phyloP scores from a whole-genome alignment of 2,797 vertebrate species.

The Acanthurus leucopareius region DNA sequence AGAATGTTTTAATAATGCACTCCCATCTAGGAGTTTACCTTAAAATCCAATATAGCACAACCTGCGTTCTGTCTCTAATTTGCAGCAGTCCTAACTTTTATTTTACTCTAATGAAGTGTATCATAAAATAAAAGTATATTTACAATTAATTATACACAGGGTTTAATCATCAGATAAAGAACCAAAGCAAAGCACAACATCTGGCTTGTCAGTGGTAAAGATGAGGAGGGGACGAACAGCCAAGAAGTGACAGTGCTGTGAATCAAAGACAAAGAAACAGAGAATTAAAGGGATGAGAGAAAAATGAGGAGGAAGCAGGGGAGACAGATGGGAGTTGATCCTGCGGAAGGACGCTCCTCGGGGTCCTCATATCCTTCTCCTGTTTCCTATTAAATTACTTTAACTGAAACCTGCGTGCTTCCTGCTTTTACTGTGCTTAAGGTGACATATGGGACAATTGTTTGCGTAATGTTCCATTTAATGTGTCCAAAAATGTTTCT shows the following conservation, averaged over 20 bases:
- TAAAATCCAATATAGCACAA: background rate
- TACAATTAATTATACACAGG: background rate
- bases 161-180: background rate
- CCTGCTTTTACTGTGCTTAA: constrained; percentile 26
- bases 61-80: too few species aligned
- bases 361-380: constrained; percentile 57
- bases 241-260: constrained; percentile 16
- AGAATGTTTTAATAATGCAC: constrained; percentile 1
- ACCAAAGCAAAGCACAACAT: background rate
- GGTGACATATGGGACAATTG: constrained; percentile 3
- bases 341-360: constrained; percentile 48
- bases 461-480: constrained; percentile 12
- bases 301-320: constrained; percentile 55
- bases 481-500: constrained; percentile 1
- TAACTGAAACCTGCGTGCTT: constrained; percentile 37
- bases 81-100: too few species aligned
- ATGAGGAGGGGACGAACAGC: constrained; percentile 5
- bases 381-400: constrained; percentile 60
- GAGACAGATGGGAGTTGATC: constrained; percentile 60
- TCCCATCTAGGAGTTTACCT: constrained; percentile 10
- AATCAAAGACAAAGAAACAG: constrained; percentile 27
- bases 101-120: background rate
- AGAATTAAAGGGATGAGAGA: constrained; percentile 4
- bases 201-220: background rate
- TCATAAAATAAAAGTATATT: background rate